Conservation (phyloP, 2,113 vertebrate species). For the Brachyhypopomus occidentalis region DNA sequence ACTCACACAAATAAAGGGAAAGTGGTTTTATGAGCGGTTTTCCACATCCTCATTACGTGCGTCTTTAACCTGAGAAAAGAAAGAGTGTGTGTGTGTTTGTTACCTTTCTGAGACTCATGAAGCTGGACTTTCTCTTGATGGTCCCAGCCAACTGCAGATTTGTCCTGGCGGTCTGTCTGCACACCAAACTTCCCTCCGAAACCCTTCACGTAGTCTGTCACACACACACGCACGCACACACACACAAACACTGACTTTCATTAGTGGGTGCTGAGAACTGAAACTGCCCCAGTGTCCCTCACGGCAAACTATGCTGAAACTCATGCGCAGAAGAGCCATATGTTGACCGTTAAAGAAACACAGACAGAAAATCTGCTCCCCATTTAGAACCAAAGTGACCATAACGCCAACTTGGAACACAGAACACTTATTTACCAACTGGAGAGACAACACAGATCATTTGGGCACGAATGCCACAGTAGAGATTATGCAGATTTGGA, state of each 20-base stretch:
- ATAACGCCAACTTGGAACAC: no score
- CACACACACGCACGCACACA: slow-evolving; percentile 28
- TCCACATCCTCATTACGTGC: neutral
- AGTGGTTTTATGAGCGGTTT: slow-evolving; percentile 9
- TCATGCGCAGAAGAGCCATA: no score
- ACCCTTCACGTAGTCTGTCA: slow-evolving; percentile 90
- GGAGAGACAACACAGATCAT: no score
- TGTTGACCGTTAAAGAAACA: no score
- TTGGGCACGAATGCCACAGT: no score
- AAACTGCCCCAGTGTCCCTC: neutral
- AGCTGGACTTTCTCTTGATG: slow-evolving; percentile 96
- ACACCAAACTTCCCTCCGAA: slow-evolving; percentile 98
- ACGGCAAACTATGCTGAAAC: neutral
- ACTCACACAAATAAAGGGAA: slow-evolving; percentile 22
- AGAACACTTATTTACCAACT: no score
- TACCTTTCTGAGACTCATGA: slow-evolving; percentile 98
- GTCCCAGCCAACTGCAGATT: slow-evolving; percentile 95
- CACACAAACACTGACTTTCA: neutral
- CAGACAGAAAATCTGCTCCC: no score
- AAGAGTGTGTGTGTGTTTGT: neutral
- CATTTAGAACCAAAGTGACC: no score
- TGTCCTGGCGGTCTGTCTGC: slow-evolving; percentile 95
- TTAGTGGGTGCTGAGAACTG: neutral
- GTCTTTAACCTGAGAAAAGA: neutral
- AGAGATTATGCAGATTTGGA: no score